Base-by-base conservation (phyloP, 1,140 invertebrate genomes). In the Camponotus floridanus region DNA sequence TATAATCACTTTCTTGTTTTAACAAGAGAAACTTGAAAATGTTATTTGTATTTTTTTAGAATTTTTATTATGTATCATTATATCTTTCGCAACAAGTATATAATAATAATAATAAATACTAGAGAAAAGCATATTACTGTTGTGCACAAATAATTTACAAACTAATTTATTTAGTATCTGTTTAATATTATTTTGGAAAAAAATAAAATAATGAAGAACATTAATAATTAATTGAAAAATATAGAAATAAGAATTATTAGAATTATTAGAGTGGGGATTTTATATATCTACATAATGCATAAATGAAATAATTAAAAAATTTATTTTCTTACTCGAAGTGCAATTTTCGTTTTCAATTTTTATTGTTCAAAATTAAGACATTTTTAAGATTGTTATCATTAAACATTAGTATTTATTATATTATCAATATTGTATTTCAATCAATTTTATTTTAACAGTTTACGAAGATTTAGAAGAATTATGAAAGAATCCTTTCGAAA, bases 1-100 rank as follows among this genome's bases (percentile, higher is more conserved):
- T 73, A 61, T 31, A 57, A 68, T 80, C 21, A 81, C 6, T 4
- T 80, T 67, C 13, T 59, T 71, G 36, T 61, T 81, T 51, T 13
- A 31, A 33, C 42, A 33, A 61, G 67, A 73, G 39, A 73, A 81
- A 81, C 21, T 26, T 21, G 11, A 57, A 26, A 36, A 45, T 9
- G 18, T 76, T 76, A 62, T 33, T 51, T 31, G 13, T 9, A 13
- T 78, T 65, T 33, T 51, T 26, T 73, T 70, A 39, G 8, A 6
- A 45, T 26, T 51, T 39, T 65, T 51, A 15, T 11, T 36, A 51
- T 36, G 18, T 59, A 7, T n/a, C n/a, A 55, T 55, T 55, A 68
- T 33, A 55, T 79, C n/a, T 33, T 36, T 67, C 4, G 9, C 7
- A 21, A 55, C 5, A 39, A 18, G 33, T 2, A 13, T 33, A 0